phyloP scores from a whole-genome alignment of 2,888 invertebrate genomes.

The Cynaeus angustus region DNA sequence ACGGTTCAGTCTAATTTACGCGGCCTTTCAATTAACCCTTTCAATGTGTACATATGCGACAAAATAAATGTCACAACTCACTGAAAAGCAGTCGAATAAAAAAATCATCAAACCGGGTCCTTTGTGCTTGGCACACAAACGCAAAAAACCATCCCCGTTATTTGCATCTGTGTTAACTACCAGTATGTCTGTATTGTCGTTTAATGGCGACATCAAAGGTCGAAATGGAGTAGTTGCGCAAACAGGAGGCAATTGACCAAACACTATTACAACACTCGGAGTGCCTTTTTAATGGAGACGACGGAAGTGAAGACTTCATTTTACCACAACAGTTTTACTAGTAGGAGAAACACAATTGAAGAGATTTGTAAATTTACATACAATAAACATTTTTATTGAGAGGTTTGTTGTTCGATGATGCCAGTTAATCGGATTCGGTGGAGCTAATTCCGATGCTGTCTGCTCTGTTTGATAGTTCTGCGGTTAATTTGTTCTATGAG shows the following conservation, averaged over 20 bases:
- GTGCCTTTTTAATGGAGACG: constrained; percentile 41
- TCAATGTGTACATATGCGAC: constrained; percentile 33
- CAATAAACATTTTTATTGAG: neutral
- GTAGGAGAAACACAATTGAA: no score
- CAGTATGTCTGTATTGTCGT: constrained; percentile 51
- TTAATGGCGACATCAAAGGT: constrained; percentile 51
- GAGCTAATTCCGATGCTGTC: constrained; percentile 32
- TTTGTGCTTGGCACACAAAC: constrained; percentile 34
- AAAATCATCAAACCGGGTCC: constrained; percentile 39
- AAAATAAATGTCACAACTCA: constrained; percentile 45
- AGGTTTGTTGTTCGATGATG: neutral
- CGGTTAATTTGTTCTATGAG: constrained; percentile 32
- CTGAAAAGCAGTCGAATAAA: constrained; percentile 34
- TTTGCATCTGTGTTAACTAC: constrained; percentile 51
- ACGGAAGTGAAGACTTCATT: neutral
- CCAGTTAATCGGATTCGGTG: constrained; percentile 4
- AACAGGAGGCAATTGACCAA: constrained; percentile 48
- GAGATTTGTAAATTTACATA: no score
- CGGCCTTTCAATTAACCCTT: constrained; percentile 37
- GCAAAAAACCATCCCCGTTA: constrained; percentile 32
- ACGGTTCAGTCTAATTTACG: constrained; percentile 14
- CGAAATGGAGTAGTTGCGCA: constrained; percentile 48
- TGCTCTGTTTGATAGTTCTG: constrained; percentile 39
- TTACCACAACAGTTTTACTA: neutral
- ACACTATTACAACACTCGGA: constrained; percentile 46